phyloP scores from a whole-genome alignment of 2,797 vertebrate species.

The Geotrypetes seraphini region DNA sequence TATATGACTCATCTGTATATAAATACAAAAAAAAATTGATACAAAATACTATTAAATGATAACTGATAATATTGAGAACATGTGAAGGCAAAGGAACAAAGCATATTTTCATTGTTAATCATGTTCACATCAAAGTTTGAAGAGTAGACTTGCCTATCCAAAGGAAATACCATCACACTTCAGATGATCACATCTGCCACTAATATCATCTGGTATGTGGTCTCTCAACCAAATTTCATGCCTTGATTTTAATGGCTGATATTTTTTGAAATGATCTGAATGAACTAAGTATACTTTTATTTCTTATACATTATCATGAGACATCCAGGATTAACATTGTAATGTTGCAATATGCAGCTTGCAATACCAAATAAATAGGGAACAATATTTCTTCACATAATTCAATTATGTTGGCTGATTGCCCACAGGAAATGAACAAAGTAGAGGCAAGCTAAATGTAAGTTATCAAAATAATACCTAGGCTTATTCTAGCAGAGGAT shows the following conservation, averaged over 20 bases:
- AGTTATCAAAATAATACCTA: too few relatives aligned
- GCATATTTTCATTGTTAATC: slow-evolving; percentile 75
- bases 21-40: slow-evolving; percentile 38
- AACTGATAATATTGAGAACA: slow-evolving; percentile 65
- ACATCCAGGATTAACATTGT: slow-evolving; percentile 27
- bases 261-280: slow-evolving; percentile 45
- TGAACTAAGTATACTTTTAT: slow-evolving; percentile 26
- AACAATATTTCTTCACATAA: too few relatives aligned
- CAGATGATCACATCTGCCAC: slow-evolving; percentile 70
- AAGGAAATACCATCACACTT: slow-evolving; percentile 83
- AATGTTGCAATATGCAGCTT: slow-evolving; percentile 6
- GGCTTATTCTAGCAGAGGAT: too few relatives aligned
- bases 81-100: slow-evolving; percentile 76
- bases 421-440: too few relatives aligned
- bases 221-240: slow-evolving; percentile 48
- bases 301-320: slow-evolving; percentile 26
- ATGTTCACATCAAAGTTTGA: slow-evolving; percentile 77
- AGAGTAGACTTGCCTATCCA: slow-evolving; percentile 66
- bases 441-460: too few relatives aligned
- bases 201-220: slow-evolving; percentile 58
- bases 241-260: slow-evolving; percentile 49
- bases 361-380: too few relatives aligned
- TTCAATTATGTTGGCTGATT: too few relatives aligned
- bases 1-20: slow-evolving; percentile 31
- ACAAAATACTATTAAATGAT: slow-evolving; percentile 46